Conservation (phyloP, 2,888 invertebrate genomes). For the Cheilosia vernalis region DNA sequence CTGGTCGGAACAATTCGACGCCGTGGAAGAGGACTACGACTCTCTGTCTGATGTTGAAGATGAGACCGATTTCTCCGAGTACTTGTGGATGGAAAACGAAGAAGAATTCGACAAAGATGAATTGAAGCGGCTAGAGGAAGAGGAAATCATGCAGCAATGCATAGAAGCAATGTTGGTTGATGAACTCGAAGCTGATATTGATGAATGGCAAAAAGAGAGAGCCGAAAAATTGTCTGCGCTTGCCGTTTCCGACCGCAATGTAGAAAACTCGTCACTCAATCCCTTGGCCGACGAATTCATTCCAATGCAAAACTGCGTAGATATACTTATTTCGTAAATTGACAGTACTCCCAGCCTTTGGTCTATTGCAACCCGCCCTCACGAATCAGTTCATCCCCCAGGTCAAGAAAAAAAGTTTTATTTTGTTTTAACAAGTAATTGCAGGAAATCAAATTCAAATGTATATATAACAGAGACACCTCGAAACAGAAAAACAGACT, state of each 20-base stretch:
- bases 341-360: slow-evolving; percentile 28
- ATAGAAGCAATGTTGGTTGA: slow-evolving; percentile 93
- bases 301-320: slow-evolving; percentile 84
- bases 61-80: slow-evolving; percentile 91
- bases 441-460: slow-evolving; percentile 46
- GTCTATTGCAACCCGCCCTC: slow-evolving; percentile 64
- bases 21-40: slow-evolving; percentile 81
- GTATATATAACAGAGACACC: slow-evolving; percentile 22
- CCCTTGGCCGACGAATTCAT: slow-evolving; percentile 94
- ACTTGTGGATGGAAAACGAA: slow-evolving; percentile 97
- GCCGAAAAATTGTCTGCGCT: slow-evolving; percentile 81
- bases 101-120: slow-evolving; percentile 97
- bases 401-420: slow-evolving; percentile 61
- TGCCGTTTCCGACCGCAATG: slow-evolving; percentile 80
- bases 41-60: slow-evolving; percentile 81
- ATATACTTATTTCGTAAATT: slow-evolving; percentile 80
- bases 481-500: neutral
- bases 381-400: slow-evolving; percentile 57
- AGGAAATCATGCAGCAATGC: slow-evolving; percentile 94
- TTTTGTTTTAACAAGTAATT: slow-evolving; percentile 46
- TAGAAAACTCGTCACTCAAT: slow-evolving; percentile 89
- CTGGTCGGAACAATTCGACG: slow-evolving; percentile 82
- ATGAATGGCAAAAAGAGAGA: slow-evolving; percentile 81
- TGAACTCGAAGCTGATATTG: slow-evolving; percentile 85
- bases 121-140: slow-evolving; percentile 93